Evolutionary conservation across 2,888 invertebrate genomes (phyloP).

Genomic region (Epicampocera succincta): DNA sequence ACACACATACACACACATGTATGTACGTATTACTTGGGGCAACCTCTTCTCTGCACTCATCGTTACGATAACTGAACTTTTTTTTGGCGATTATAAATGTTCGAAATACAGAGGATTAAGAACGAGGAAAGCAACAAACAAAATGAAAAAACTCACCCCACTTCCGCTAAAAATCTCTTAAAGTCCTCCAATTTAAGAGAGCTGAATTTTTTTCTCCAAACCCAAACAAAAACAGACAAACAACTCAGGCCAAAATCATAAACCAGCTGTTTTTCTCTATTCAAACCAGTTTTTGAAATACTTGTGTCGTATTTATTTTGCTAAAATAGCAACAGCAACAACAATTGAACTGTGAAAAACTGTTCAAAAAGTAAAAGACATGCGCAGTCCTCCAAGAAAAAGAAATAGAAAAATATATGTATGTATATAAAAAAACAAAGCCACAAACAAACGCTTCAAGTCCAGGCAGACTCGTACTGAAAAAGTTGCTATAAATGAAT

Average conservation of each 20-base stretch:
- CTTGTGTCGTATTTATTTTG: constrained; percentile 5
- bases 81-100: no score
- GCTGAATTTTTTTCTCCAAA: constrained; percentile 15
- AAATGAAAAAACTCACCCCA: neutral
- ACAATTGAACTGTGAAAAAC: constrained; percentile 33
- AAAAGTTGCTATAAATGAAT: neutral
- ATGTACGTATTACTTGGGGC: no score
- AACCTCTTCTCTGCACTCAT: no score
- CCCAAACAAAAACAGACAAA: neutral
- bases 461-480: constrained; percentile 21
- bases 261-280: constrained; percentile 53
- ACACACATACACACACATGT: no score
- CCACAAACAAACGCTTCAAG: constrained; percentile 43
- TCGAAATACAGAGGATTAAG: constrained; percentile 39
- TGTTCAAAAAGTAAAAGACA: constrained; percentile 59
- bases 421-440: constrained; percentile 19
- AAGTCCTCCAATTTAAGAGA: constrained; percentile 50
- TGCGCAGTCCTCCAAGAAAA: constrained; percentile 54
- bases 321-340: constrained; percentile 25
- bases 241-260: constrained; percentile 21
- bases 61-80: no score
- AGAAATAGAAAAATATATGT: constrained; percentile 19
- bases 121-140: constrained; percentile 53
- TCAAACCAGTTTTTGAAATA: constrained; percentile 49
- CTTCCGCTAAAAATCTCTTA: constrained; percentile 42